Evolutionary conservation across 2,113 vertebrate genomes (phyloP), one percentile per base, ranked within the genome.

Genomic region (Trogon surrucura): DNA sequence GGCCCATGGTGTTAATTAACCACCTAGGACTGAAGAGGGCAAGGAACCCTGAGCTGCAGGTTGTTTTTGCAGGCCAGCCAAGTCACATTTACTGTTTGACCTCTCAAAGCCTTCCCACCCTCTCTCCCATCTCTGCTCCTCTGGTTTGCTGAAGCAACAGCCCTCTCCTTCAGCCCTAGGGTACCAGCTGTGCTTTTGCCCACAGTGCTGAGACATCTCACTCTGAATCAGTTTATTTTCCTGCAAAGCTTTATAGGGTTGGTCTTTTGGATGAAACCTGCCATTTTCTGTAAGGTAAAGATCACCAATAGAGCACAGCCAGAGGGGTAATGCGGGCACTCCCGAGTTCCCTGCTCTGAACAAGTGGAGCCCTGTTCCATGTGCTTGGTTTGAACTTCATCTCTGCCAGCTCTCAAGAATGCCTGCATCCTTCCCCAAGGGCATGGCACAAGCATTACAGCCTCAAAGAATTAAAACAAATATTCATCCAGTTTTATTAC

Each of bases 271-370:
- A 26, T 53, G 16, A 71, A 71, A 79, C 13, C 13, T 65, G 27
- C 32, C 6, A 2, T 64, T 89, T 78, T 47, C 23, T 54, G 58
- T 72, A 66, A 45, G 0, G 2, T 38, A 66, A 64, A 25, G 32
- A 11, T 6, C 56, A 38, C 6, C 41, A 58, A 26, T 9, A 5
- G 34, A 7, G 21, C 32, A 51, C 57, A 71, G n/a, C 23, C 53
- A 41, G 36, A 30, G 15, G 16, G 29, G 11, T 60, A 60, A 36
- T 23, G 19, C 15, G 1, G 1, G 23, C 51, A 66, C 8, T 29
- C 13, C n/a, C 0, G 0, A 15, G 5, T 6, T 13, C 4, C 27
- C 21, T 4, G 0, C 3, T 30, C 32, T 17, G 45, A 30, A 29
- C 19, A 82, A 0, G 2, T 25, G 27, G 3, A 81, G 6, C 1